Percentiles rank a stretch among this genome's conserved stretches.
Conservation (phyloP, 1,140 invertebrate genomes). For the Eueides isabella region DNA sequence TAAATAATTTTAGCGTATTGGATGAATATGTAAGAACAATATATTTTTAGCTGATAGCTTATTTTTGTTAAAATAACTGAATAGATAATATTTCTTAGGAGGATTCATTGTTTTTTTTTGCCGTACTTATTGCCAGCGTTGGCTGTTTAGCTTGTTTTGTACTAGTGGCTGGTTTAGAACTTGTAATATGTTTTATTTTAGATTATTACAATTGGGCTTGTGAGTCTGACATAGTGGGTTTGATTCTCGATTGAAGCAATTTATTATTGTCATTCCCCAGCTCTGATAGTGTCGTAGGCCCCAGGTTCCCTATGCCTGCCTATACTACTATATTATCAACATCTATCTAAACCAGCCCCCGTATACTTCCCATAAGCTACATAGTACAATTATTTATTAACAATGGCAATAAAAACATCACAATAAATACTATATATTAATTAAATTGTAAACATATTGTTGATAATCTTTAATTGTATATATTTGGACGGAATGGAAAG, state of each 20-base stretch:
- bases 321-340: neutral
- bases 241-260: too few species aligned
- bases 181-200: neutral
- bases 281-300: too few species aligned
- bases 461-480: conserved; percentile 32
- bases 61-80: conserved; percentile 4
- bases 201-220: neutral
- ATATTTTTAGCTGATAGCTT: conserved; percentile 5
- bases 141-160: conserved; percentile 1
- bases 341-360: neutral
- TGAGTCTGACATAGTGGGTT: too few species aligned
- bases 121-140: neutral
- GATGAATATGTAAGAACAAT: conserved; percentile 5
- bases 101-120: neutral
- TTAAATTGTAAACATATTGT: neutral
- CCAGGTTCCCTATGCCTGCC: too few species aligned
- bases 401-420: conserved; percentile 36
- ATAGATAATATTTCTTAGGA: conserved; percentile 5
- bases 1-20: neutral
- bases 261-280: too few species aligned
- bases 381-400: conserved; percentile 40
- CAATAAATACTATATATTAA: conserved; percentile 14
- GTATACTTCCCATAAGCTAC: neutral
- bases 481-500: conserved; percentile 33
- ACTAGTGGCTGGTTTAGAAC: neutral